phyloP scores from a whole-genome alignment of 2,888 invertebrate genomes.

The Epinotia brunnichana region DNA sequence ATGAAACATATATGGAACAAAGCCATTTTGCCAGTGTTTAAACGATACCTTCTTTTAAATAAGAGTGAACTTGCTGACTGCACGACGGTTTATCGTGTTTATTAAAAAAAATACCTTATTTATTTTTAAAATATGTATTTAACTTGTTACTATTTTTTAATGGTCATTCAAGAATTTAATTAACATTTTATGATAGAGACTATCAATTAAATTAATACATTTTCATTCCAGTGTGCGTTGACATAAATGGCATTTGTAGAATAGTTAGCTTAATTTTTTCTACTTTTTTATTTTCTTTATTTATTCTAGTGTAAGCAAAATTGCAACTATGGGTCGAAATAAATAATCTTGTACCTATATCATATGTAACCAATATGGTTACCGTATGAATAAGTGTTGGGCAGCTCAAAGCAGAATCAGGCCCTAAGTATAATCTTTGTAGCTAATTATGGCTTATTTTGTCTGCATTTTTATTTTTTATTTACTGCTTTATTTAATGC shows the following conservation, averaged over 20 bases:
- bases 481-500: constrained; percentile 1
- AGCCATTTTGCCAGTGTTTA: not conserved
- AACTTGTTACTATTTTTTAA: no score
- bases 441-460: no score
- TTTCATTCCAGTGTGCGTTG: constrained; percentile 33
- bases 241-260: constrained; percentile 31
- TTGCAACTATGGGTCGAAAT: not conserved
- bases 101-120: no score
- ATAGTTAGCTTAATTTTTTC: constrained; percentile 19
- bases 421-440: not conserved
- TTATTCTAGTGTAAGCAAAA: constrained; percentile 26
- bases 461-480: no score
- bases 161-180: no score
- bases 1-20: not conserved
- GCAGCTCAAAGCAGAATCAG: constrained; percentile 13
- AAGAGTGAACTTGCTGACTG: not conserved
- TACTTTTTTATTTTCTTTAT: constrained; percentile 21
- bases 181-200: not conserved
- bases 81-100: not conserved
- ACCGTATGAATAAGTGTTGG: not conserved
- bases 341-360: not conserved
- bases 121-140: no score
- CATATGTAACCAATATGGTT: not conserved
- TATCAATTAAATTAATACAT: not conserved
- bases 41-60: not conserved